Percentiles rank a stretch among this genome's conserved stretches.
Evolutionary conservation across 2,113 vertebrate species (phyloP).

Genomic region (Gasterosteus aculeatus): DNA sequence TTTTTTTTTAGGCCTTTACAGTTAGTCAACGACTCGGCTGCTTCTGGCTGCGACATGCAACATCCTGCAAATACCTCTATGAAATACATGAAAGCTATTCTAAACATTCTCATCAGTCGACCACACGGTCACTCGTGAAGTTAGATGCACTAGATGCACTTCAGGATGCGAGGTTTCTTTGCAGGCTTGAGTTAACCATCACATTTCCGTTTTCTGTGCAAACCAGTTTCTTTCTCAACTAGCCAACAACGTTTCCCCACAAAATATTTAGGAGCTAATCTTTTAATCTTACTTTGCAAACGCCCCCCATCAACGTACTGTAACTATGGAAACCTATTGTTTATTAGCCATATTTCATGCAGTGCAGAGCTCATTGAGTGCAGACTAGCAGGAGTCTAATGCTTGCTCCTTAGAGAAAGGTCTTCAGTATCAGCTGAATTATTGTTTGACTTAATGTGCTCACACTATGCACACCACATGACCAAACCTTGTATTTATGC

Average conservation of each 20-base stretch:
- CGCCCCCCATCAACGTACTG: neutral
- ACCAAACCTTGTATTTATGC: neutral
- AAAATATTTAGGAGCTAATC: conserved; percentile 8
- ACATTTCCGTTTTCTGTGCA: conserved; percentile 8
- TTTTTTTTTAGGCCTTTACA: neutral
- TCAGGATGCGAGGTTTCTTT: neutral
- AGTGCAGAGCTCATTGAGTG: conserved; percentile 26
- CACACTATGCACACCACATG: neutral
- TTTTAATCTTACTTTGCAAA: neutral
- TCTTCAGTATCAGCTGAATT: conserved; percentile 5
- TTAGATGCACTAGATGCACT: too few species aligned
- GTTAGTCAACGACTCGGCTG: neutral
- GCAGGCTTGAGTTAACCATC: neutral
- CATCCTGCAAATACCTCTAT: neutral
- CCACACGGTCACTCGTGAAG: neutral
- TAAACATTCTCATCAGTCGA: neutral
- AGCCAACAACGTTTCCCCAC: conserved; percentile 16
- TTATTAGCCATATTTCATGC: conserved; percentile 15
- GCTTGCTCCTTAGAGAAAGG: conserved; percentile 18
- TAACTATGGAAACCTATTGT: conserved; percentile 66
- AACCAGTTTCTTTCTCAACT: neutral
- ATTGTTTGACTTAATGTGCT: neutral
- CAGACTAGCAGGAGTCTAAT: conserved; percentile 29
- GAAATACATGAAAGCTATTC: neutral
- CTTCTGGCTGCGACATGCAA: neutral